phyloP scores from a whole-genome alignment of 2,797 vertebrate species.

The Tangara arthus region DNA sequence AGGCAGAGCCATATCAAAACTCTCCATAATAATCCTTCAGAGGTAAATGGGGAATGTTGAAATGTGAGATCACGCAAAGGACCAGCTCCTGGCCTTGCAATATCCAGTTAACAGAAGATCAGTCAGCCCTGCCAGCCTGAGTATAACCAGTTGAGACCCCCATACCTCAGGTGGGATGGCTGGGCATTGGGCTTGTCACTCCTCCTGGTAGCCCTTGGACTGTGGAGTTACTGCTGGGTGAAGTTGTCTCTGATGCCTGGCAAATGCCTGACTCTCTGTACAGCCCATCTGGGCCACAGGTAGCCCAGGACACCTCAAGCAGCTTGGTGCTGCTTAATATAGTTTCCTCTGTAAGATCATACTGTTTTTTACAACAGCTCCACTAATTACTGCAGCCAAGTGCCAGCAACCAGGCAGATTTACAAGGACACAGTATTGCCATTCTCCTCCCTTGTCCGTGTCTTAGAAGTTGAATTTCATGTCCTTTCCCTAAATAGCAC shows the following conservation, averaged over 20 bases:
- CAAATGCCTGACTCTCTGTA: neutral
- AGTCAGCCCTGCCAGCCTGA: neutral
- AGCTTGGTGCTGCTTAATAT: neutral
- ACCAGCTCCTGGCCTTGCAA: neutral
- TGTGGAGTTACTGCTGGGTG: rapidly evolving
- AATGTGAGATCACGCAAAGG: neutral
- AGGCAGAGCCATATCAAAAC: neutral
- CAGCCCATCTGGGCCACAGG: neutral
- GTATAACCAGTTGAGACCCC: neutral
- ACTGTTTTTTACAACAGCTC: neutral
- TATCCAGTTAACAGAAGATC: neutral
- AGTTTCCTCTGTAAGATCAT: neutral
- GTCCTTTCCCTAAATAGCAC: neutral
- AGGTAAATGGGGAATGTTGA: neutral
- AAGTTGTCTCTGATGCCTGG: neutral
- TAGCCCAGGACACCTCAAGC: neutral
- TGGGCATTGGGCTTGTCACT: neutral
- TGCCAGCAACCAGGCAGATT: neutral
- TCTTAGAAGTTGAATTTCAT: neutral
- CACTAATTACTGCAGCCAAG: constrained; percentile 26
- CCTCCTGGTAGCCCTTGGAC: neutral
- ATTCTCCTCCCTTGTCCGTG: neutral
- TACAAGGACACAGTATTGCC: neutral
- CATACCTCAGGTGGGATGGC: neutral
- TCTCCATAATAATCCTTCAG: neutral